These are phyloP conservation scores for Alouatta caraya DNA, from an alignment of 2,797 vertebrate species.

Conservation along the genomic window DNA sequence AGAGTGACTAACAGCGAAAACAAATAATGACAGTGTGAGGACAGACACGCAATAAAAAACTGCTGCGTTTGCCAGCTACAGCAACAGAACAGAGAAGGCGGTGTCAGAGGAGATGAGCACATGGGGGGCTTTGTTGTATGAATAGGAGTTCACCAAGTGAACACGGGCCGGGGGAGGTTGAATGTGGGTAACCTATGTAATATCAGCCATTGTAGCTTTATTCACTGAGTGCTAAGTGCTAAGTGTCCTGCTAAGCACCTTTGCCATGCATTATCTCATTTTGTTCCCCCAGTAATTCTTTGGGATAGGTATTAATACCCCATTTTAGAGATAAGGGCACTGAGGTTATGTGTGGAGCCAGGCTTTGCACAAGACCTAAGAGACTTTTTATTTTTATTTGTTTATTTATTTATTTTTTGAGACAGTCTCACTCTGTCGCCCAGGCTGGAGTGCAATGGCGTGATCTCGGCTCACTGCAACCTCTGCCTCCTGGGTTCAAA, in stretches of 20 bases:
- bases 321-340: background rate
- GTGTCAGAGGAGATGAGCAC: background rate
- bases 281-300: background rate
- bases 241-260: background rate
- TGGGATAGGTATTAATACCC: background rate
- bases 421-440: background rate
- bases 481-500: background rate
- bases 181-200: no score
- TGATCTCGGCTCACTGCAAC: background rate
- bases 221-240: fast-evolving
- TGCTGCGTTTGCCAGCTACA: no score
- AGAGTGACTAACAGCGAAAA: background rate
- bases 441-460: fast-evolving
- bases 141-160: background rate
- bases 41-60: background rate
- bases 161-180: background rate
- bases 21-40: background rate
- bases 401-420: background rate
- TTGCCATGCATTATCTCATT: background rate
- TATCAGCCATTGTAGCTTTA: background rate
- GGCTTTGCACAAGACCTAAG: background rate
- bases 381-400: background rate
- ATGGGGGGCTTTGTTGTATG: background rate
- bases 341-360: background rate
- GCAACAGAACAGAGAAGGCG: background rate